Evolutionary conservation across 1,140 invertebrate genomes (phyloP), one percentile per base, ranked within the genome.

Genomic region (Hypsibius dujardini): DNA sequence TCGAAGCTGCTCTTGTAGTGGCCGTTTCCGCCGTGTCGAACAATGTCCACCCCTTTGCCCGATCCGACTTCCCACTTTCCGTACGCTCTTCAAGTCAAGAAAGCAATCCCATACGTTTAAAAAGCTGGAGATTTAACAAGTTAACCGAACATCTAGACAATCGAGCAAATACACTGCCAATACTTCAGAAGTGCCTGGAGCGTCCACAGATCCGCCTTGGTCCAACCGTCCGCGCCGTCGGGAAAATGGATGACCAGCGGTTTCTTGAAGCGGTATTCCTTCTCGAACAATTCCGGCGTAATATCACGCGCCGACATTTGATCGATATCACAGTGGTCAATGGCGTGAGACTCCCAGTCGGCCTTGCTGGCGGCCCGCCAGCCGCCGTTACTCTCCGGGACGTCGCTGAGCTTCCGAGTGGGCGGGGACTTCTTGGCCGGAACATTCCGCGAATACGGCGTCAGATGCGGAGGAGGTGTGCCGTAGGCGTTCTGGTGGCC

Each of bases 181-280:
- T 56, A 56, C 50, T n/a, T 7, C n/a, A 56, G n/a, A 7, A 56
- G n/a, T 56, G 50, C 50, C 50, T 71, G 42, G 71, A 75, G 28
- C 1, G 75, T 75, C 78, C 78, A 79, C 59, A 72, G 71, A n/a
- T 67, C 62, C 7, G 75, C 72, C 42, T 75, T 69, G 12, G 76
- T 77, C 78, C 78, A 79, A 56, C 76, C 77, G 7, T 70, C 62
- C 15, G 77, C 77, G 14, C 77, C 78, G 71, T 76, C 74, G 47
- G 72, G 71, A 74, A 79, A 79, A 14, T 70, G 74, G 1, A 79
- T 71, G 46, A 79, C 73, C n/a, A 79, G 69, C 3, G 78, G 77
- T 69, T 76, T 76, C 71, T 76, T 78, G 67, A 73, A 74, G 47
- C 75, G 70, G 69, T 75, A 79, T 46, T 74, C 72, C 40, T 59